Percentiles rank a stretch among this genome's conserved stretches.
phyloP scores from a whole-genome alignment of 2,797 vertebrate genomes.

The Ptychadena robeensis region DNA sequence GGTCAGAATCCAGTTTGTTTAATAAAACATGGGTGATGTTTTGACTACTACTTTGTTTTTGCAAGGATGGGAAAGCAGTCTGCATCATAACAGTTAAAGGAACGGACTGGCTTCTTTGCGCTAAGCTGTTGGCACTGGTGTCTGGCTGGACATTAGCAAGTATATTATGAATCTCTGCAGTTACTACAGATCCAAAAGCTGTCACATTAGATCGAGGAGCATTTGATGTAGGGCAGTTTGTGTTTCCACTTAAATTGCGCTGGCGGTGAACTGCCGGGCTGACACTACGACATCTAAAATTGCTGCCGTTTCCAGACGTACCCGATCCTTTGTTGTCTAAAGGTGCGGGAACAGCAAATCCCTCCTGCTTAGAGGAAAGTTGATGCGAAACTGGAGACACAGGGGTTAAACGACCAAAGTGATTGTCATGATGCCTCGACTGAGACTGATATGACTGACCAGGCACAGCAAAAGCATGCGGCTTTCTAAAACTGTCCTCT shows the following conservation, averaged over 20 bases:
- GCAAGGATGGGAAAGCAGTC: conserved; percentile 83
- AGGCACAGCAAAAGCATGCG: conserved; percentile 94
- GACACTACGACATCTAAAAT: conserved; percentile 92
- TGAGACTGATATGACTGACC: conserved; percentile 93
- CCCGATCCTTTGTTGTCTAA: conserved; percentile 86
- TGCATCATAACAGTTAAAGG: conserved; percentile 98
- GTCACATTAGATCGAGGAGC: conserved; percentile 82
- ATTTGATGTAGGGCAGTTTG: conserved; percentile 78
- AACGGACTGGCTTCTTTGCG: conserved; percentile 96
- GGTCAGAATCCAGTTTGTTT: conserved; percentile 91
- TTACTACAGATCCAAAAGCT: conserved; percentile 86
- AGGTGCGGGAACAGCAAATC: conserved; percentile 96
- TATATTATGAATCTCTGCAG: conserved; percentile 86
- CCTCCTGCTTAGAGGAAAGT: conserved; percentile 86
- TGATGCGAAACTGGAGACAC: conserved; percentile 94
- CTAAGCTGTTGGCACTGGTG: conserved; percentile 84
- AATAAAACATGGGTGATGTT: conserved; percentile 90
- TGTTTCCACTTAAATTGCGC: conserved; percentile 86
- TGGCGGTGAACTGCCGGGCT: conserved; percentile 95
- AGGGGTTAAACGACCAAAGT: conserved; percentile 90
- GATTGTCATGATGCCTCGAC: conserved; percentile 84
- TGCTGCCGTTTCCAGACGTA: conserved; percentile 73
- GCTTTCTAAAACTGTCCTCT: conserved; percentile 96
- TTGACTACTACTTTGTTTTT: conserved; percentile 83
- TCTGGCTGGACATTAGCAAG: conserved; percentile 83